Conservation (phyloP, 2,888 invertebrate genomes). For the Heliothis peltigera region DNA sequence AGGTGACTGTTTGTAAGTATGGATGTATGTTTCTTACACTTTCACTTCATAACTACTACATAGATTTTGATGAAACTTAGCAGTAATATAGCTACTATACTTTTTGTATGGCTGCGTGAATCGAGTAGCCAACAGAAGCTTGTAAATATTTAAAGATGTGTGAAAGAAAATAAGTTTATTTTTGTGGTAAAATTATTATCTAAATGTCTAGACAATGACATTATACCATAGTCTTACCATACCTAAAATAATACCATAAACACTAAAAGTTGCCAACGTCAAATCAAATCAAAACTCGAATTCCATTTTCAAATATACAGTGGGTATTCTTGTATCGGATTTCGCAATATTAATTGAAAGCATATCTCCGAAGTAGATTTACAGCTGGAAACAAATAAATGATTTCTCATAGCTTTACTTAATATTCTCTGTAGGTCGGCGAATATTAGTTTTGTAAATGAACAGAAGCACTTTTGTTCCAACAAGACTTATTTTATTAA, state of each 20-base stretch:
- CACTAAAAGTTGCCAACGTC: not conserved
- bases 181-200: slow-evolving; percentile 2
- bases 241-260: not conserved
- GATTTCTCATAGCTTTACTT: slow-evolving; percentile 65
- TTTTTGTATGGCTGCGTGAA: too few species aligned
- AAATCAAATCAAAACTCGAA: not conserved
- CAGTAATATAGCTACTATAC: too few species aligned
- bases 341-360: slow-evolving; percentile 25
- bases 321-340: slow-evolving; percentile 1
- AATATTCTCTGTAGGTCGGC: slow-evolving; percentile 63
- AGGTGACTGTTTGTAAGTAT: too few species aligned
- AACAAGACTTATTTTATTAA: slow-evolving; percentile 51
- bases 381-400: slow-evolving; percentile 47
- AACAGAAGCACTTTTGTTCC: slow-evolving; percentile 61
- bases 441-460: slow-evolving; percentile 63
- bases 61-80: too few species aligned
- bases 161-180: not conserved
- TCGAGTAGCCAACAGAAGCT: too few species aligned
- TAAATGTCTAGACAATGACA: not conserved
- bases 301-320: not conserved
- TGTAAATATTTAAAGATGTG: slow-evolving; percentile 34
- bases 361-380: slow-evolving; percentile 15
- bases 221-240: not conserved
- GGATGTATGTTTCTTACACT: too few species aligned
- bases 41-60: too few species aligned